Evolutionary conservation across 1,140 invertebrate genomes (phyloP).

Genomic region (Notospermus geniculatus): DNA sequence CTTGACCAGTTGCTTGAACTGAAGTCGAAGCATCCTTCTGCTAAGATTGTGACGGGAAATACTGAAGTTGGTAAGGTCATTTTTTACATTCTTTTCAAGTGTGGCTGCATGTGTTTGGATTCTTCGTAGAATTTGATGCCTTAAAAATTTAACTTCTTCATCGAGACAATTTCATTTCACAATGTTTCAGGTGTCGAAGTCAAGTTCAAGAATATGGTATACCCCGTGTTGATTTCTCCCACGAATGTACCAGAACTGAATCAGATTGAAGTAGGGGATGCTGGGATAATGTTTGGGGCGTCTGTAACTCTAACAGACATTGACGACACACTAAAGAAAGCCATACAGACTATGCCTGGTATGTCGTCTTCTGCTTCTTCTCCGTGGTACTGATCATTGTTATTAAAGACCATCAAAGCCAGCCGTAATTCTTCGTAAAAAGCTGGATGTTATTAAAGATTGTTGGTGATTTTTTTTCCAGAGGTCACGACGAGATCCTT

Average conservation of each 20-base stretch:
- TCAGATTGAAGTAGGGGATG: slow-evolving; percentile 43
- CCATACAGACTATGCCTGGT: slow-evolving; percentile 56
- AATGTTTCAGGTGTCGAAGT: slow-evolving; percentile 70
- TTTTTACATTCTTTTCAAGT: too few species aligned
- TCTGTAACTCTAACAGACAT: slow-evolving; percentile 76
- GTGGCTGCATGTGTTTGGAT: too few species aligned
- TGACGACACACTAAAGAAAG: slow-evolving; percentile 62
- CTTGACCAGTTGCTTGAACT: slow-evolving; percentile 70
- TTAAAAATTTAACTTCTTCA: too few species aligned
- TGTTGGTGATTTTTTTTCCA: slow-evolving; percentile 54
- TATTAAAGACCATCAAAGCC: neutral
- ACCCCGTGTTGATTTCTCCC: slow-evolving; percentile 79
- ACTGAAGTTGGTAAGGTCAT: slow-evolving; percentile 87
- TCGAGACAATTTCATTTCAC: too few species aligned
- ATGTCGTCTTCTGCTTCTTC: slow-evolving; percentile 6
- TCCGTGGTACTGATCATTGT: neutral
- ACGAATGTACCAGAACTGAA: slow-evolving; percentile 70
- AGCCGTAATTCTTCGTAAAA: too few species aligned
- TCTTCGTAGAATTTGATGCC: too few species aligned
- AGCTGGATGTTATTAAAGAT: neutral
- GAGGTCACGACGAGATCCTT: slow-evolving; percentile 69
- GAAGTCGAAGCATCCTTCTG: slow-evolving; percentile 71
- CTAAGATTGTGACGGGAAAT: slow-evolving; percentile 91
- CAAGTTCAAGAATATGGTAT: slow-evolving; percentile 82
- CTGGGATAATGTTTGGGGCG: slow-evolving; percentile 73